Base-by-base conservation (phyloP, 2,113 vertebrate genomes). In the Equus quagga region DNA sequence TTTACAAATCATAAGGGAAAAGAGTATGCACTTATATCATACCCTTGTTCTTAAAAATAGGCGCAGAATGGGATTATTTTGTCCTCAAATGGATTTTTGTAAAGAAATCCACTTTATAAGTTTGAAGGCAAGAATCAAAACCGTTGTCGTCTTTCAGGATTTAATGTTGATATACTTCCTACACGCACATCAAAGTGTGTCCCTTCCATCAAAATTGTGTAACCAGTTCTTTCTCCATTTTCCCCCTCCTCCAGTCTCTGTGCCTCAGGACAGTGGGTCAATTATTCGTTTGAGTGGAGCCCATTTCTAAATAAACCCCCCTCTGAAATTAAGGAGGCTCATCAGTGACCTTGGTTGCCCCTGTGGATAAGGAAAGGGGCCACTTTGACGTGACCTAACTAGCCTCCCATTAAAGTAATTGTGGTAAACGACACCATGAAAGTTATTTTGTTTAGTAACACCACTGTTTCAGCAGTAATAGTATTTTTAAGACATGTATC, bases 331-430 rank as follows among this genome's bases (percentile, higher is more conserved):
- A n/a, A 0, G 6, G 12, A 70, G 19, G 1, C 4, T 36, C 12
- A 1, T 31, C 24, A 41, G 1, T 4, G 67, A 51, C 60, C 6
- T 11, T 0, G 5, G 11, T 12, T 24, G 18, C 28, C 11, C 0
- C 8, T 15, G 69, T 26, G 12, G 69, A 5, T 8, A 12, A 33
- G 64, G 23, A n/a, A 51, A 65, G 28, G 8, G n/a, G 17, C 8
- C 36, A 1, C 1, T n/a, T 14, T 31, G 18, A 18, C 2, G 0
- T 19, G 69, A 8, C 41, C 10, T 33, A 87, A 60, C 17, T 33
- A 46, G n/a, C 10, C 56, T 24, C 72, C 41, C 28, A 3, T 89
- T 58, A 69, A 44, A 44, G 10, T 18, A 36, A 49, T 19, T 36
- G 51, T 18, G 18, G 46, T 7, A 14, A 8, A 6, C 21, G 9